Conservation (phyloP, 2,888 invertebrate species). For the Drosophila infuscata region DNA sequence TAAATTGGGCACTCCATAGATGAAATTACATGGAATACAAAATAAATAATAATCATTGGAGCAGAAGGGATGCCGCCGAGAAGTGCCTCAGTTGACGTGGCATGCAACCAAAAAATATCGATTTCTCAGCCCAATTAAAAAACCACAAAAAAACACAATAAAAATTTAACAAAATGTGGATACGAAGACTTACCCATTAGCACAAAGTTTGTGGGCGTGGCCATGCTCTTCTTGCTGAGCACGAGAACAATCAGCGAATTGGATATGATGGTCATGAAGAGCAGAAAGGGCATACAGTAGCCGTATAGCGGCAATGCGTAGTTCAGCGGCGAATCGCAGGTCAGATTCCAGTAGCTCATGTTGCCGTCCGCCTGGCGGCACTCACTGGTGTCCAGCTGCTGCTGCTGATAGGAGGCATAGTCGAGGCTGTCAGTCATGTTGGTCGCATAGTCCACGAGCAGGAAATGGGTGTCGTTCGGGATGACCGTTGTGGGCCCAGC, state of each 20-base stretch:
- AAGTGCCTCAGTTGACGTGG: not conserved
- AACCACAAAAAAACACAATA: not conserved
- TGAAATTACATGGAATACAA: slow-evolving; percentile 52
- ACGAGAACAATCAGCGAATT: slow-evolving; percentile 96
- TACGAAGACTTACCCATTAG: slow-evolving; percentile 88
- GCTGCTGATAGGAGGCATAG: slow-evolving; percentile 63
- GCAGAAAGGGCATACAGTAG: slow-evolving; percentile 90
- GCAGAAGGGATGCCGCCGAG: not conserved
- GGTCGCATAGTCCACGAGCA: slow-evolving; percentile 52
- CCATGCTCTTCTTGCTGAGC: slow-evolving; percentile 95
- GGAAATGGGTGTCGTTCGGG: slow-evolving; percentile 46
- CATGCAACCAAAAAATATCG: not conserved
- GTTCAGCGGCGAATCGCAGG: slow-evolving; percentile 83
- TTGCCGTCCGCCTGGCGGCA: slow-evolving; percentile 75
- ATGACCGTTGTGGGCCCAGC: not conserved
- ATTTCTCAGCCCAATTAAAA: not conserved
- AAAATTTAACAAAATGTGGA: too few species aligned
- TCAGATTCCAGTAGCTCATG: slow-evolving; percentile 83
- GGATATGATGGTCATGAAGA: slow-evolving; percentile 94
- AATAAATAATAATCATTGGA: slow-evolving; percentile 65
- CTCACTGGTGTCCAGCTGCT: slow-evolving; percentile 52
- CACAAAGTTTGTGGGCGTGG: slow-evolving; percentile 95
- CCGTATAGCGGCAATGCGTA: slow-evolving; percentile 84
- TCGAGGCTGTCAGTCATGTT: slow-evolving; percentile 62
- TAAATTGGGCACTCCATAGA: slow-evolving; percentile 41